Evolutionary conservation across 53 echinoderm and acorn worm genomes (phyloP).

Genomic region (Zoroaster sp.): DNA sequence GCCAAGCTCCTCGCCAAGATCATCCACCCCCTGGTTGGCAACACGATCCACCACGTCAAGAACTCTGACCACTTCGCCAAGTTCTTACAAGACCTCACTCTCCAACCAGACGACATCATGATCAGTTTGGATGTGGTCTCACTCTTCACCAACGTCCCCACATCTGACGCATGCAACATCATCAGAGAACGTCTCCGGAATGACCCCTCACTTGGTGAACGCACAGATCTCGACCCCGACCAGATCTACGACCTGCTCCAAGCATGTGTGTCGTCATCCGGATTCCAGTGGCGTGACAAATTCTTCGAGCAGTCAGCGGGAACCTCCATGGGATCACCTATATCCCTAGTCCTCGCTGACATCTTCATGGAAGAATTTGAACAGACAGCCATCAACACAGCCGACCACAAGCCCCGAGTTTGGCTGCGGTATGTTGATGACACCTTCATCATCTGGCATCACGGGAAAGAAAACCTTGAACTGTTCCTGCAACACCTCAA

Average conservation of each 20-base stretch:
- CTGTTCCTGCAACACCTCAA: no score
- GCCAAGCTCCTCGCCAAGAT: no score
- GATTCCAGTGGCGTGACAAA: no score
- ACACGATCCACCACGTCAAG: background rate
- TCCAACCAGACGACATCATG: slow-evolving; percentile 18
- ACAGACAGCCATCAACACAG: no score
- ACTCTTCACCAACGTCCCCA: slow-evolving; percentile 28
- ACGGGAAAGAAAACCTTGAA: no score
- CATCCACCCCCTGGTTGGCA: slow-evolving; percentile 24
- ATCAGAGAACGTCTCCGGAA: slow-evolving; percentile 1
- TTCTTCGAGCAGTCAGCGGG: no score
- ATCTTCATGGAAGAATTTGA: no score
- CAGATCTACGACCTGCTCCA: slow-evolving; percentile 55
- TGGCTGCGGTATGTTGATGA: no score
- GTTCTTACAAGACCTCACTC: background rate
- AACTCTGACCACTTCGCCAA: slow-evolving; percentile 27
- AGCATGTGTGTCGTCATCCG: background rate
- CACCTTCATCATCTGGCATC: no score
- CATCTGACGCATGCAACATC: background rate
- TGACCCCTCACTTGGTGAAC: background rate
- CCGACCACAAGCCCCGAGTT: no score
- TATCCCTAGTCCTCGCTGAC: no score
- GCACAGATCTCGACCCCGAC: slow-evolving; percentile 40
- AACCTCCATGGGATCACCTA: background rate
- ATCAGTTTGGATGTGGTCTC: slow-evolving; percentile 18